These are phyloP conservation scores for Platycercus adscitus DNA, from an alignment of 2,113 vertebrate species.

Conservation along the genomic window DNA sequence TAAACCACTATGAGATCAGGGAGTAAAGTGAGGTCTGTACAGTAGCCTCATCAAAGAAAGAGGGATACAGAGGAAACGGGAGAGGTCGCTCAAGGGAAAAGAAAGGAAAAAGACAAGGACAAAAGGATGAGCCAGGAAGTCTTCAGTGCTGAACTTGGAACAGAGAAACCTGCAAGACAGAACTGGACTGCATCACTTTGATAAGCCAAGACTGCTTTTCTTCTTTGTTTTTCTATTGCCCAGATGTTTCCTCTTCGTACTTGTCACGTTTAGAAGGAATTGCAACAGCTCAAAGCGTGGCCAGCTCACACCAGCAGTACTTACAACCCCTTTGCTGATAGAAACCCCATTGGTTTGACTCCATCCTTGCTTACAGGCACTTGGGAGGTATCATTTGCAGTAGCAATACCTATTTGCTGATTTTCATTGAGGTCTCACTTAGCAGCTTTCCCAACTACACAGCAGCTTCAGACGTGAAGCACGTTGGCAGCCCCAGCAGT, in stretches of 20 bases:
- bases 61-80: conserved; percentile 20
- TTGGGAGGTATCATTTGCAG: background rate
- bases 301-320: background rate
- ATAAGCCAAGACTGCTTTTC: background rate
- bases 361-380: background rate
- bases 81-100: conserved; percentile 58
- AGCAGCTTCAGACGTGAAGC: background rate
- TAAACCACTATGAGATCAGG: background rate
- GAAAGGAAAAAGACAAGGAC: background rate
- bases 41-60: background rate
- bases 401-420: background rate
- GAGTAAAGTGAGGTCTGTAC: background rate
- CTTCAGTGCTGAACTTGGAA: background rate
- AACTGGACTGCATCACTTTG: background rate
- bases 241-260: background rate
- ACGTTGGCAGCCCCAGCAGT: background rate
- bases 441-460: background rate
- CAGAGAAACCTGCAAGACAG: background rate
- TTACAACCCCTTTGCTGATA: background rate
- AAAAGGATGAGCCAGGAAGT: background rate
- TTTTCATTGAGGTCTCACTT: background rate
- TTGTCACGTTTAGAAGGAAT: background rate
- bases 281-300: background rate
- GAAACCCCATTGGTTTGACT: background rate
- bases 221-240: background rate